Conservation (phyloP, 35 echinoderm and acorn worm species). For the Hemicentrotus pulcherrimus region DNA sequence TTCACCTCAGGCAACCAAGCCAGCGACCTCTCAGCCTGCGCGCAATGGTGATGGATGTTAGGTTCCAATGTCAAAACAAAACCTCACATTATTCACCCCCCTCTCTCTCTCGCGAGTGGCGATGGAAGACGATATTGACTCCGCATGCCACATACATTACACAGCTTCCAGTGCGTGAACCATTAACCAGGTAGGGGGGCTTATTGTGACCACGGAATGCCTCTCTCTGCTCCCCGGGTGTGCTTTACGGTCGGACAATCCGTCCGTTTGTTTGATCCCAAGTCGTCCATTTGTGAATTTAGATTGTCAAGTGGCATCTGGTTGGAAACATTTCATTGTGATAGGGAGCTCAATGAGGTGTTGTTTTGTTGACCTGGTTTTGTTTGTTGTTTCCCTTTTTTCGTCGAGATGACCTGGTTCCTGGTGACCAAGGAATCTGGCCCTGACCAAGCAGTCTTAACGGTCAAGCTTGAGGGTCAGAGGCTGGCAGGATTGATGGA, state of each 20-base stretch:
- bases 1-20: background rate
- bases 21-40: background rate
- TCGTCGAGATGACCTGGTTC: background rate
- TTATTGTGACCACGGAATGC: background rate
- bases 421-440: background rate
- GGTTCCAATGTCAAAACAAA: background rate
- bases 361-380: background rate
- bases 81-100: background rate
- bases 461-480: background rate
- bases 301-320: background rate
- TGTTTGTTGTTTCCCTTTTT: background rate
- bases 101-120: background rate
- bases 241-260: background rate
- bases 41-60: background rate
- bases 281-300: slow-evolving; percentile 2
- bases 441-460: too few relatives aligned
- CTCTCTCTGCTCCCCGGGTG: background rate
- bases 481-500: background rate
- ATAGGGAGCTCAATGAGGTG: background rate
- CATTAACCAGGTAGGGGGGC: background rate
- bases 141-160: background rate
- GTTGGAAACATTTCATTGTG: background rate
- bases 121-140: background rate
- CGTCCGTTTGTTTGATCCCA: background rate
- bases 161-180: background rate